Evolutionary conservation across 2,113 vertebrate species (phyloP).

Genomic region (Mobula hypostoma): DNA sequence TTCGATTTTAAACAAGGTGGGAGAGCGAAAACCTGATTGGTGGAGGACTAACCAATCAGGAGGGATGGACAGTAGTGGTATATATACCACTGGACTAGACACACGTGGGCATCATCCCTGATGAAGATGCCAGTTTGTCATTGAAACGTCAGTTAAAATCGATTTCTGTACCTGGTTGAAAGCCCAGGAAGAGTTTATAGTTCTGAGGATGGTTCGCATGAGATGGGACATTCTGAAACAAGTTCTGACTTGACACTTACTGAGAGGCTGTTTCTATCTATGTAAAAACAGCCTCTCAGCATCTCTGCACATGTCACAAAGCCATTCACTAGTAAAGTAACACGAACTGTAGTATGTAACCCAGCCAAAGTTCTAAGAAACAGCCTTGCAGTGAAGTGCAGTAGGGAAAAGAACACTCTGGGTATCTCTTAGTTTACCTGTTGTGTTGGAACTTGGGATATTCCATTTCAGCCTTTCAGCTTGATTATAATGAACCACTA

Average conservation of each 20-base stretch:
- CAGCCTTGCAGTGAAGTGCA: background rate
- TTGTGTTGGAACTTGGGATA: background rate
- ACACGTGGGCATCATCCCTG: no score
- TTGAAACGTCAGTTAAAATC: no score
- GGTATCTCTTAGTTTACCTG: background rate
- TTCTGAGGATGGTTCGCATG: background rate
- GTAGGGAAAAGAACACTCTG: background rate
- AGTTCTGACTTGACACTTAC: slow-evolving; percentile 3
- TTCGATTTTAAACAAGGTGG: no score
- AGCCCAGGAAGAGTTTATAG: no score
- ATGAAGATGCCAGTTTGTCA: no score
- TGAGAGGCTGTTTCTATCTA: background rate
- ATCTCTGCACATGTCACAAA: background rate
- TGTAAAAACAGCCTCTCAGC: background rate
- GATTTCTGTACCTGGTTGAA: no score
- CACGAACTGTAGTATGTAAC: background rate
- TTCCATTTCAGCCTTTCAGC: background rate
- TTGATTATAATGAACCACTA: background rate
- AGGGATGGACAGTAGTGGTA: no score
- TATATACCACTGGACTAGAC: no score
- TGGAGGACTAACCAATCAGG: no score
- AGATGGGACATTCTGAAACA: background rate
- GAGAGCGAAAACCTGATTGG: no score
- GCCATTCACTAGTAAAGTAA: slow-evolving; percentile 11
- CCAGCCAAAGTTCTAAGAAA: slow-evolving; percentile 9